Evolutionary conservation across 2,113 vertebrate genomes (phyloP).

Genomic region (Notiomystis cincta): DNA sequence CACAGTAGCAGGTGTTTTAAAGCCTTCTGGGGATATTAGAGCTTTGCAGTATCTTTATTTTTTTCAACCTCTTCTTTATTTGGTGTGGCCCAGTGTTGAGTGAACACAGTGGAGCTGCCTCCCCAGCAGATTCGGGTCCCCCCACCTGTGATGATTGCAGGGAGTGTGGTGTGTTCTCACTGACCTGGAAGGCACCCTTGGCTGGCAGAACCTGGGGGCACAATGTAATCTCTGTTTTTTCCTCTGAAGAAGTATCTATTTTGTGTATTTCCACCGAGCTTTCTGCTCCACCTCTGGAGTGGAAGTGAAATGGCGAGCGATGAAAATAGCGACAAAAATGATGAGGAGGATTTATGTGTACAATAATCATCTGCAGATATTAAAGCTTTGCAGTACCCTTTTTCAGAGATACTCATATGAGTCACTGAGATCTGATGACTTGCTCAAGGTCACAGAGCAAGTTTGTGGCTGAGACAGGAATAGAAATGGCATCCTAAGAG

Average conservation of each 20-base stretch:
- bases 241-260: background rate
- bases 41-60: background rate
- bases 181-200: background rate
- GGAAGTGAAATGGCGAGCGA: background rate
- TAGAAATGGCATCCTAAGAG: background rate
- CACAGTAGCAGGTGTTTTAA: background rate
- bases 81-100: background rate
- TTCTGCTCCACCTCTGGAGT: background rate
- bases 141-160: background rate
- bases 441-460: conserved; percentile 29
- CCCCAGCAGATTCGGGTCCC: background rate
- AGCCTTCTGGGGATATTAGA: background rate
- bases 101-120: background rate
- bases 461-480: background rate
- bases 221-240: background rate
- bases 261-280: background rate
- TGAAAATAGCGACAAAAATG: conserved; percentile 24
- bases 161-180: background rate
- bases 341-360: background rate
- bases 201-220: background rate
- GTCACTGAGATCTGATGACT: background rate
- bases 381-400: conserved; percentile 14
- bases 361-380: conserved; percentile 35
- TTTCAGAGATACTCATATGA: background rate
- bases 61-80: background rate